Evolutionary conservation across 2,797 vertebrate species (phyloP), one percentile per base, ranked within the genome.

Genomic region (Gymnoscopelus braueri): DNA sequence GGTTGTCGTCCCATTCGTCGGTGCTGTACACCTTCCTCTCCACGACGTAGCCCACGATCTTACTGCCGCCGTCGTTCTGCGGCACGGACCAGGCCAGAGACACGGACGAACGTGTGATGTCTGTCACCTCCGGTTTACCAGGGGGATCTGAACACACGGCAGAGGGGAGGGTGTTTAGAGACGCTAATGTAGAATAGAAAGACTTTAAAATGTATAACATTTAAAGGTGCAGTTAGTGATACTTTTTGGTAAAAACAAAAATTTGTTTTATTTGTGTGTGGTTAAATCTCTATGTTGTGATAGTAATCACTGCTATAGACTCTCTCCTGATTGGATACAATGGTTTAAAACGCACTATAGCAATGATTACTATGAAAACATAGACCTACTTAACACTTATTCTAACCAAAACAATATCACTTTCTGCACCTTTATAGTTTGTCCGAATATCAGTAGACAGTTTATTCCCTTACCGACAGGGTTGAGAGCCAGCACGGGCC

Each of bases 1-100:
- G 97, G 69, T 95, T 94, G 69, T 98, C 96, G 56, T 97, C 96
- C 79, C 90, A 93, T 63, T 96, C 93, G 47, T 97, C 94, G 0
- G 89, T 94, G 84, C 85, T 92, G 80, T 95, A 95, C 63, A 95
- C 94, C 84, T 98, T 99, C 69, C 93, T 96, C 77, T 99, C 98
- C 78, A 99, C 89, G 60, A 99, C 94, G 48, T 99, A 99, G 63
- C 98, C 98, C 0, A 97, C 89, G 50, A 99, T 94, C 87, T 95
- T 97, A 87, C 97, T 99, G 85, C 98, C 97, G 10, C 98, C 98
- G 6, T 99, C 98, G 24, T 96, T 97, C 60, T 95, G 83, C 0
- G 98, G 98, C 67, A 96, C 78, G 19, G 95, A 95, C 98, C 98
- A 99, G 81, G 93, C 95, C 72, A 99, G 63, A 0, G 97, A 97